Evolutionary conservation across 1,140 invertebrate genomes (phyloP), one percentile per base, ranked within the genome.

Genomic region (Drosophila trapezifrons): DNA sequence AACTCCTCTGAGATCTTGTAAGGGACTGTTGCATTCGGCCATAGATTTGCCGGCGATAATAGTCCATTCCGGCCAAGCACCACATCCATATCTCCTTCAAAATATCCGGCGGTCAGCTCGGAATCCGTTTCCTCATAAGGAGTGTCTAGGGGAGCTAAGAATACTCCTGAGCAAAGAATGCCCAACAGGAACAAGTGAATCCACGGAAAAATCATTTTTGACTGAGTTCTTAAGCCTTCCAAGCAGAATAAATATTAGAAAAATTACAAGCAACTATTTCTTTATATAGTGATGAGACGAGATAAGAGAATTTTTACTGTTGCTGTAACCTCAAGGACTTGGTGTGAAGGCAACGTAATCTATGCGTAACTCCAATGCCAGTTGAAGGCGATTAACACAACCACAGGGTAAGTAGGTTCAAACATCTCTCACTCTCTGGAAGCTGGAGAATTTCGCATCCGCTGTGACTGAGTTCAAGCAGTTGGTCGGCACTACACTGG

Each of bases 21-120:
- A 20, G 82, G 93, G 22, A 93, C 92, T 45, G 92, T 93, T 35
- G 89, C 78, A 40, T 86, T 85, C 8, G 82, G 78, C 82, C 82
- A 85, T 3, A 25, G 82, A 1, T 15, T n/a, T 0, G 51, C 35
- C 10, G 20, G 8, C 0, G 47, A 13, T 1, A 72, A 5, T 12
- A 51, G 2, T 3, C 82, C 78, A 46, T 63, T 85, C 0, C 78
- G 58, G 0, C 12, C 7, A 2, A 35, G 13, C 1, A 81, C 78
- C 20, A 85, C 17, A 9, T 32, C 29, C 29, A 32, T 32, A 32
- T 12, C 29, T 3, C 29, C 29, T 3, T 32, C 29, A 32, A 10
- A 32, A 10, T 10, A 32, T 10, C 29, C 29, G 10, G 29, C 29
- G 10, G 29, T 32, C 29, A 32, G 29, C 29, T 32, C 29, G 29